Percentiles rank a stretch among this genome's conserved stretches.
Conservation (phyloP, 2,113 vertebrate genomes). For the Sander lucioperca region DNA sequence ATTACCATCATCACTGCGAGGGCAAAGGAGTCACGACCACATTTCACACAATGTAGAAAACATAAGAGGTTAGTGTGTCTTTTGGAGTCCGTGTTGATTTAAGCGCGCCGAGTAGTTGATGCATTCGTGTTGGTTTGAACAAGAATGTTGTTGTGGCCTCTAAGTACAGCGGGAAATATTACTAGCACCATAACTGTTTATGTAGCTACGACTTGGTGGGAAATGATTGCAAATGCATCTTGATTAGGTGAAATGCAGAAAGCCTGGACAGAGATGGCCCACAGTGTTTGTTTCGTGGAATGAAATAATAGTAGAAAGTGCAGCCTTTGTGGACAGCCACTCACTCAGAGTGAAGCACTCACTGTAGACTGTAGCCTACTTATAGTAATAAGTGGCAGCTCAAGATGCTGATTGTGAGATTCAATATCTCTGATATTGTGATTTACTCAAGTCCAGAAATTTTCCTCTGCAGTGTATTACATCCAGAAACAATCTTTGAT, state of each 20-base stretch:
- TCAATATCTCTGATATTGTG: not conserved
- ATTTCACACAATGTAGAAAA: slow-evolving; percentile 81
- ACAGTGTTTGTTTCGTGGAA: not conserved
- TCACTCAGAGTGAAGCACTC: slow-evolving; percentile 7
- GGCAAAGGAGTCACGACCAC: slow-evolving; percentile 82
- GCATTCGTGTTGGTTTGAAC: slow-evolving; percentile 35
- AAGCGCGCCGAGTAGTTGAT: not conserved
- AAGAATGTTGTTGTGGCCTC: slow-evolving; percentile 45
- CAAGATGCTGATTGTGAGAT: slow-evolving; percentile 39
- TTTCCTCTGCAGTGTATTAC: slow-evolving; percentile 11
- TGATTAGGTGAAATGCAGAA: slow-evolving; percentile 23
- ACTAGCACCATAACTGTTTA: slow-evolving; percentile 43
- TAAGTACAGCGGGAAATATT: slow-evolving; percentile 31
- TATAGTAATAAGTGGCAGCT: slow-evolving; percentile 28
- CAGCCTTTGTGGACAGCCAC: slow-evolving; percentile 37
- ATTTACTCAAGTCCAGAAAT: slow-evolving; percentile 29
- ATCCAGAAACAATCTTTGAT: not conserved
- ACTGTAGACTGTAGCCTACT: slow-evolving; percentile 21
- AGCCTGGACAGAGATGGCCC: slow-evolving; percentile 22
- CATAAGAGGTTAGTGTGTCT: slow-evolving; percentile 78
- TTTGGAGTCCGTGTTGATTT: not conserved
- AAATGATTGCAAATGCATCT: slow-evolving; percentile 41
- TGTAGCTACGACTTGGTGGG: slow-evolving; percentile 18
- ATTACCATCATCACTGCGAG: slow-evolving; percentile 77
- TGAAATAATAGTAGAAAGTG: slow-evolving; percentile 29